phyloP scores from a whole-genome alignment of 2,888 invertebrate species.

The Tachina grossa region DNA sequence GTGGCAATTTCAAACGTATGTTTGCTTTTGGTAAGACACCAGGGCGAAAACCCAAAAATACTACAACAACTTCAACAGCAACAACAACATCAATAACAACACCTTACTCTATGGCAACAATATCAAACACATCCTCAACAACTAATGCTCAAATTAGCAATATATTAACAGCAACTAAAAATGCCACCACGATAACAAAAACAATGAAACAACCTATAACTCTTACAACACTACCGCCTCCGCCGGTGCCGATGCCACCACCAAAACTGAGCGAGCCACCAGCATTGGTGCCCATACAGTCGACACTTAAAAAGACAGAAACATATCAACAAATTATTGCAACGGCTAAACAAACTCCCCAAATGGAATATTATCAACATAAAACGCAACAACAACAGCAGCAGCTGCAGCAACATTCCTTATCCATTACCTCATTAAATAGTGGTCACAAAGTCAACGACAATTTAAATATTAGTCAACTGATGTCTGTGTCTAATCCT shows the following conservation, averaged over 20 bases:
- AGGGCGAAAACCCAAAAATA: conserved; percentile 79
- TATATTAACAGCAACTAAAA: conserved; percentile 28
- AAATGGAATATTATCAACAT: conserved; percentile 42
- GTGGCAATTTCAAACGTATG: conserved; percentile 78
- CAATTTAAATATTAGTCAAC: conserved; percentile 45
- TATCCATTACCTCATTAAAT: conserved; percentile 2
- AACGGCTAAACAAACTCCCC: conserved; percentile 32
- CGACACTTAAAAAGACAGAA: conserved; percentile 54
- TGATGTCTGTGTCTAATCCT: conserved; percentile 56
- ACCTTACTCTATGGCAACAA: conserved; percentile 68
- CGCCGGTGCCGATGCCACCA: conserved; percentile 20
- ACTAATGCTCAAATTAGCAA: conserved; percentile 7
- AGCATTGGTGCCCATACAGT: conserved; percentile 76
- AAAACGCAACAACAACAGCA: conserved; percentile 7
- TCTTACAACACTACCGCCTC: conserved; percentile 22
- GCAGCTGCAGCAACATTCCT: conserved; percentile 21
- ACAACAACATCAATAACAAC: conserved; percentile 70
- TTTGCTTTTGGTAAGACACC: conserved; percentile 75
- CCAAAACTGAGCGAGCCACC: conserved; percentile 75
- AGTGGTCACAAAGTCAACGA: conserved; percentile 52
- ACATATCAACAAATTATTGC: conserved; percentile 45
- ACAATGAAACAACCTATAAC: conserved; percentile 38
- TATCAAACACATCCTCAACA: not conserved
- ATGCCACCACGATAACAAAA: conserved; percentile 1
- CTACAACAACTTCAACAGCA: conserved; percentile 32